Evolutionary conservation across 2,797 vertebrate species (phyloP).

Genomic region (Furcifer pardalis): DNA sequence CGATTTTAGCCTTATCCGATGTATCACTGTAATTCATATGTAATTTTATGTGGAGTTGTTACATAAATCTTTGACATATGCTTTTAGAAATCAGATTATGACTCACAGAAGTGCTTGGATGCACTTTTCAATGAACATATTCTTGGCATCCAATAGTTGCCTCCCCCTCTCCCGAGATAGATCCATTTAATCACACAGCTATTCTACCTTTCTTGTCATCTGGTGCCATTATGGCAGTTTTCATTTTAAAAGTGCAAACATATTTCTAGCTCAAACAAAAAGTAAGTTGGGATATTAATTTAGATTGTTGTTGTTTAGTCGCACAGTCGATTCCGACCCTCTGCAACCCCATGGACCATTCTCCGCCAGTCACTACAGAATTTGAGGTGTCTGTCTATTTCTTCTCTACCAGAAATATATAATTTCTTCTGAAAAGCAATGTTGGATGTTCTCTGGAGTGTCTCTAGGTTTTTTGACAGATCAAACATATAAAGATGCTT

Average conservation of each 20-base stretch:
- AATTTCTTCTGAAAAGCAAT: constrained; percentile 15
- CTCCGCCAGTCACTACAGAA: too few species aligned
- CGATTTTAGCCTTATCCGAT: too few species aligned
- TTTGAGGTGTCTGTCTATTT: not conserved
- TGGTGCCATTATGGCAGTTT: not conserved
- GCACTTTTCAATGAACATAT: not conserved
- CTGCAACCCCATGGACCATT: too few species aligned
- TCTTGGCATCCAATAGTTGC: not conserved
- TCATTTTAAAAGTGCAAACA: not conserved
- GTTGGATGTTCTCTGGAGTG: constrained; percentile 6
- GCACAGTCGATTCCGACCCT: too few species aligned
- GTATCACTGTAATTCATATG: not conserved
- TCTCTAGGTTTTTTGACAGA: constrained; percentile 2
- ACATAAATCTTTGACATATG: not conserved
- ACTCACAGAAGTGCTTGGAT: not conserved
- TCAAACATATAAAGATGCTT: not conserved
- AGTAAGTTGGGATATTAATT: too few species aligned
- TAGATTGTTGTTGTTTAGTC: too few species aligned
- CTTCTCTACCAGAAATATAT: not conserved
- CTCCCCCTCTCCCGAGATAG: not conserved
- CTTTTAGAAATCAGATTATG: not conserved
- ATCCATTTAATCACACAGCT: not conserved
- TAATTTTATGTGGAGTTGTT: not conserved
- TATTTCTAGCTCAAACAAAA: not conserved
- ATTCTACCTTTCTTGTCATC: not conserved